Percentiles rank a stretch among this genome's conserved stretches.
Conservation (phyloP, 2,113 vertebrate species). For the Hippoglossus stenolepis region DNA sequence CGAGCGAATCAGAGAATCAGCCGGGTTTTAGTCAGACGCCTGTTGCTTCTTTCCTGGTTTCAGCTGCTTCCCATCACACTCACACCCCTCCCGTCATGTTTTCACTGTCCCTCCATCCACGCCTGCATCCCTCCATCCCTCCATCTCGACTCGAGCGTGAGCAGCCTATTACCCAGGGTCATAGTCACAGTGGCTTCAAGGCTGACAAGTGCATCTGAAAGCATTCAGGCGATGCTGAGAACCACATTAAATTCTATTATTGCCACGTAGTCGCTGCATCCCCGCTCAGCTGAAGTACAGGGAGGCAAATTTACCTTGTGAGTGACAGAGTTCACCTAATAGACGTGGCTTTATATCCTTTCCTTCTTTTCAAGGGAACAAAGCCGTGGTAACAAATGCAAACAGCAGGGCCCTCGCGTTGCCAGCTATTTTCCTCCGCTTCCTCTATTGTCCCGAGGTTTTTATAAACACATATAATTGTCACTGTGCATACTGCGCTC, state of each 20-base stretch:
- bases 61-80: background rate
- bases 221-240: constrained; percentile 79
- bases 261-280: constrained; percentile 71
- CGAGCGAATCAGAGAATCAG: background rate
- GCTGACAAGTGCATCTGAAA: constrained; percentile 81
- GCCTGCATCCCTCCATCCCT: constrained; percentile 29
- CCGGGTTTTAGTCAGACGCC: constrained; percentile 30
- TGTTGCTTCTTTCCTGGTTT: constrained; percentile 57
- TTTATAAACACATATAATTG: constrained; percentile 76
- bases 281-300: constrained; percentile 71
- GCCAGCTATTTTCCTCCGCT: constrained; percentile 63
- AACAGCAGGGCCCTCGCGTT: constrained; percentile 65
- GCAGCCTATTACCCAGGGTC: constrained; percentile 80
- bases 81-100: background rate
- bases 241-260: constrained; percentile 84
- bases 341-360: constrained; percentile 77
- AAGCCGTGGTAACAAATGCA: constrained; percentile 73
- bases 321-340: constrained; percentile 79
- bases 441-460: constrained; percentile 72
- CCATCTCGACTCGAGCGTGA: constrained; percentile 41
- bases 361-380: constrained; percentile 74
- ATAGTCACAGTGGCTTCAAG: constrained; percentile 81
- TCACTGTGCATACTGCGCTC: constrained; percentile 58
- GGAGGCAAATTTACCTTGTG: constrained; percentile 72
- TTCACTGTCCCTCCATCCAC: constrained; percentile 28